Evolutionary conservation across 1,140 invertebrate species (phyloP), one percentile per base, ranked within the genome.

Genomic region (Drosophila simulans): DNA sequence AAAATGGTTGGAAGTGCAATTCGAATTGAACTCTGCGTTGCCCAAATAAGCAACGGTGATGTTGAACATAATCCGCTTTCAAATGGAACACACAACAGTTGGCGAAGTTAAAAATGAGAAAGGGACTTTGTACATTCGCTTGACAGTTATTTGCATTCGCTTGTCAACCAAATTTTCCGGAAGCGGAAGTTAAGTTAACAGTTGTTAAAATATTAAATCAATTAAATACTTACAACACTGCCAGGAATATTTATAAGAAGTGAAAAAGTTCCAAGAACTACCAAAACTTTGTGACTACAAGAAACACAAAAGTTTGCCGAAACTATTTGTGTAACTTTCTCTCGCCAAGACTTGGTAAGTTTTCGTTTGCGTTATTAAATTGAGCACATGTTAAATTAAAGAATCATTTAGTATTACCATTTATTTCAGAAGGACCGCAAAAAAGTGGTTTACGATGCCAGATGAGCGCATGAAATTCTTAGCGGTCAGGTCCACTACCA

Each of bases 361-460:
- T 57, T 35, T 15, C 20, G 22, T 49, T 70, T 57, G 11, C n/a
- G 4, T 55, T 70, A 70, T 70, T 69, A 70, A 55, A 69, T 66
- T 55, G 34, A 46, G 22, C 17, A 34, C 17, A 39, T 37, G 57
- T 69, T 69, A 40, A 70, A 69, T 49, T 39, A 25, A 34, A 46
- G 17, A 46, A 70, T 57, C 52, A 71, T 71, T 71, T 70, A 57
- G 57, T 27, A 66, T 51, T n/a, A 15, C 31, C n/a, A 17, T 43
- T 34, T 43, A 17, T 12, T 17, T 60, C n/a, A 11, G 31, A 31
- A 31, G 22, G 12, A 35, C 51, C 63, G 35, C 66, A 69, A 34
- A 69, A 56, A 34, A 11, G 10, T 35, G 27, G 20, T 56, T 13
- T 10, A 20, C 15, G 8, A 27, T n/a, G 20, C 4, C 12, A n/a